Base-by-base conservation (phyloP, 2,113 vertebrate genomes). In the Physeter macrocephalus region DNA sequence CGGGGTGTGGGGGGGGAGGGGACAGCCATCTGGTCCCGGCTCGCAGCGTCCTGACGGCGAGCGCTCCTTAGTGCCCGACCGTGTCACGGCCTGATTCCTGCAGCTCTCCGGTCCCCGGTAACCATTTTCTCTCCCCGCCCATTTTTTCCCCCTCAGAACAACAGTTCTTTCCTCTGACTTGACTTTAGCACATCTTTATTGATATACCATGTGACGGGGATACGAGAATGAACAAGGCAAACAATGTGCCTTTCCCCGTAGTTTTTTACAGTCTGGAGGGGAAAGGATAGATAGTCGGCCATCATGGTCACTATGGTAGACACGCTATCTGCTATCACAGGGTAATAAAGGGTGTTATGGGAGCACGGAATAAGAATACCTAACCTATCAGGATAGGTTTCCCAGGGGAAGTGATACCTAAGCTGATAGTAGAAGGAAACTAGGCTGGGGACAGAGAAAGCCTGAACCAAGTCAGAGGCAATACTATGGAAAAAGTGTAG, bases 81-180 rank as follows among this genome's bases (percentile, higher is more conserved):
- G 4, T 14, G 9, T n/a, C 49, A 20, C 0, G 29, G 23, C 74
- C 86, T 43, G 46, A 93, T 85, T 62, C 41, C 59, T 49, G 15
- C 78, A 59, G 27, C 9, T 69, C n/a, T 23, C 39, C 0, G 2
- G 34, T 31, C 20, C 31, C 34, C 2, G 11, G 36, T 69, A 75
- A 90, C 84, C 74, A 41, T 95, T 93, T 96, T 72, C 69, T 81
- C n/a, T 89, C 20, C 31, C 52, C 6, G 15, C 90, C 62, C 18
- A 14, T 39, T 41, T 29, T 23, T 36, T 25, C 5, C 2, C 41
- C 2, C 39, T 27, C 23, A 80, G 39, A 82, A 87, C 59, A 23
- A 66, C 72, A 39, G 41, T 75, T 90, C 36, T 91, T 69, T 57
- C 36, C 49, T 81, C 29, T 52, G 49, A 15, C 4, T 14, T 15